Evolutionary conservation across 2,888 invertebrate species (phyloP).

Genomic region (Sepiola atlantica): DNA sequence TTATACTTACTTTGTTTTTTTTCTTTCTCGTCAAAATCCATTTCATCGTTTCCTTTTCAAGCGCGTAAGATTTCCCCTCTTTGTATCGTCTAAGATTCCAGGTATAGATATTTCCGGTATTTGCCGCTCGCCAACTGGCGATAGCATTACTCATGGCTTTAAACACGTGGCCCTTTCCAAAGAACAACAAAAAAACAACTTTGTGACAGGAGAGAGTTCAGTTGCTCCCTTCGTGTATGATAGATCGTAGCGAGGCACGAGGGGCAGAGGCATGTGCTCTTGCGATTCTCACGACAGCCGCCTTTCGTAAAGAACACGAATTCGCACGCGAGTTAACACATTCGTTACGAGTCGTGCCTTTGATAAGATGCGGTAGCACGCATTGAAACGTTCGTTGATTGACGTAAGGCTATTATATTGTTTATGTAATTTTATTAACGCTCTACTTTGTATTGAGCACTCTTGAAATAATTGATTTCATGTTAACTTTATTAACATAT

Average conservation of each 20-base stretch:
- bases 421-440: too few relatives aligned
- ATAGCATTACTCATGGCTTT: background rate
- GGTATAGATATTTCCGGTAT: constrained; percentile 18
- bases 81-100: background rate
- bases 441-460: too few relatives aligned
- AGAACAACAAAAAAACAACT: background rate
- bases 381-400: too few relatives aligned
- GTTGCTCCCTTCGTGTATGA: background rate
- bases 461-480: too few relatives aligned
- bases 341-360: background rate
- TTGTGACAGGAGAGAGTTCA: background rate
- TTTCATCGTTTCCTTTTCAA: too few relatives aligned
- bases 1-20: too few relatives aligned
- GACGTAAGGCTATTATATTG: too few relatives aligned
- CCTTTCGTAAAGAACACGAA: background rate
- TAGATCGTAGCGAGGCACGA: too few relatives aligned
- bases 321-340: background rate
- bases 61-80: background rate
- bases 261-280: background rate
- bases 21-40: too few relatives aligned
- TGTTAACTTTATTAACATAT: too few relatives aligned
- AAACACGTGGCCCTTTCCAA: background rate
- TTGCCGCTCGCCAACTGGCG: background rate
- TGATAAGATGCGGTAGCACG: too few relatives aligned
- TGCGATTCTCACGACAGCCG: background rate